A percentile compares a stretch with the other conserved stretches of the same genome.
Conservation (phyloP, 2,888 invertebrate species). For the Galeruca laticollis region DNA sequence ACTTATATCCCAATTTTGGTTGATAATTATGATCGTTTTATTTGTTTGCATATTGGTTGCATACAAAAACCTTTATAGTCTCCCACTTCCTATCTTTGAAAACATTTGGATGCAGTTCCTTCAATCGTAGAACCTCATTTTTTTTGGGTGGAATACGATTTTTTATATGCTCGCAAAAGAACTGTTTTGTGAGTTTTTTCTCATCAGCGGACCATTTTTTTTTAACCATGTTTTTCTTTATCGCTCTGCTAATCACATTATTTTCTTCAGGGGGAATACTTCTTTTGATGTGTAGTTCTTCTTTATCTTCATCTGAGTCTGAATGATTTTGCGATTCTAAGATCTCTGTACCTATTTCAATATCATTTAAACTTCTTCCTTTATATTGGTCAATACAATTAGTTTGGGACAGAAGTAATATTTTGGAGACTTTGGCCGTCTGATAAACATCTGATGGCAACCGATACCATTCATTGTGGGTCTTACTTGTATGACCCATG, state of each 20-base stretch:
- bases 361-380: not conserved
- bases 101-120: not conserved
- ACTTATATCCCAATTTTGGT: too few relatives aligned
- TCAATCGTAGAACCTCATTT: not conserved
- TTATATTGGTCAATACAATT: not conserved
- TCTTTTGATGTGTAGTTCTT: not conserved
- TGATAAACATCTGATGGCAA: slow-evolving; percentile 15
- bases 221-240: not conserved
- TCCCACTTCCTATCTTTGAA: not conserved
- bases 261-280: not conserved
- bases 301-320: not conserved
- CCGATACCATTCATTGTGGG: slow-evolving; percentile 34
- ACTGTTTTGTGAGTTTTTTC: not conserved
- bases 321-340: not conserved
- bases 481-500: slow-evolving; percentile 34
- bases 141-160: not conserved
- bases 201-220: not conserved
- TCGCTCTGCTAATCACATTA: too few relatives aligned
- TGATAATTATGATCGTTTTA: too few relatives aligned
- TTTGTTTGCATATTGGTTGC: not conserved
- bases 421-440: slow-evolving; percentile 6
- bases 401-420: not conserved
- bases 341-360: not conserved
- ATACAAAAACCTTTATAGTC: not conserved
- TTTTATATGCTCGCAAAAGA: not conserved